Evolutionary conservation across 2,797 vertebrate genomes (phyloP), one percentile per base, ranked within the genome.

Genomic region (Micropoecilia bifurca): DNA sequence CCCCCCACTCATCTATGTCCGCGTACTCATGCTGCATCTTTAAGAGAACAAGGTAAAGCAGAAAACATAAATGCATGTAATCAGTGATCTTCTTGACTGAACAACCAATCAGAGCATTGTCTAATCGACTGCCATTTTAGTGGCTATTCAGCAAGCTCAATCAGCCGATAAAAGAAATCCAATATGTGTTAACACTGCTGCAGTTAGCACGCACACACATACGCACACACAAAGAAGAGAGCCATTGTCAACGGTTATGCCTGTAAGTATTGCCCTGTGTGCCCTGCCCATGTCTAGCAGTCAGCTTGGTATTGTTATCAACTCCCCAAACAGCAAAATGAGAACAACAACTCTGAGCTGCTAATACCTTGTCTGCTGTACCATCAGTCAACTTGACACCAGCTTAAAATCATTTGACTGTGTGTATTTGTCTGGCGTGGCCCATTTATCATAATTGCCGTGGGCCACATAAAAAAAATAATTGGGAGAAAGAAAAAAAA

Each of bases 351-450:
- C 77, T 71, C 50, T 80, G 66, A 77, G 84, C 87, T 81, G 79
- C 80, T 85, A 78, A 87, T 69, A 81, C 81, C 74, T 61, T 76
- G 74, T 84, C 84, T 73, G 69, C 76, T 80, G 43, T 46, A 66
- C 81, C 71, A 89, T 90, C 85, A 90, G 75, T 90, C 89, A 90
- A 75, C 80, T 50, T 85, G 84, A 86, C 83, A 87, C 50, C 75
- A 81, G 76, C 83, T 87, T 83, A 53, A 88, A 80, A 78, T 75
- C 46, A 79, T 86, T 88, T 79, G 79, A 87, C 80, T 87, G 41
- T 83, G 39, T 71, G 75, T 78, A 82, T 84, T 84, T 81, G 55
- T 87, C 72, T 83, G 73, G 85, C 84, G 75, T 79, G 77, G n/a
- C 33, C 72, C 78, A 86, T 91, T 92, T 86, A 82, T 91, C 87